Percentiles rank a stretch among this genome's conserved stretches.
Conservation (phyloP, 2,888 invertebrate species). For the Drosophila phalerata region DNA sequence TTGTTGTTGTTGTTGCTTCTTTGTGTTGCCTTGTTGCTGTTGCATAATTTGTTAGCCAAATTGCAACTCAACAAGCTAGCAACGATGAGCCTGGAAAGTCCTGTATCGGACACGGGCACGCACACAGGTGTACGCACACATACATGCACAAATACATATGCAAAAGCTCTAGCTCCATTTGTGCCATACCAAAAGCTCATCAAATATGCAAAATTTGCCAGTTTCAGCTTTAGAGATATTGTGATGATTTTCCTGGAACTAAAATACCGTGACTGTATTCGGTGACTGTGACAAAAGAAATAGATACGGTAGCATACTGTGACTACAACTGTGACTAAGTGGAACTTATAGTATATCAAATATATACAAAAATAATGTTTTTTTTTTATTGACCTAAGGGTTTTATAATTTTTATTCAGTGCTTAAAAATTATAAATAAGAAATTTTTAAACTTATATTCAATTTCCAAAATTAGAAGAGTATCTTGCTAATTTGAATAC, state of each 20-base stretch:
- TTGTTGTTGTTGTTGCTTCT: slow-evolving; percentile 35
- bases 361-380: too few relatives aligned
- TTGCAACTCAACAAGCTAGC: slow-evolving; percentile 76
- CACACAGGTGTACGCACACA: slow-evolving; percentile 24
- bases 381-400: too few relatives aligned
- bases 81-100: slow-evolving; percentile 46
- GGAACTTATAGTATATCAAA: background rate
- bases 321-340: background rate
- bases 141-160: slow-evolving; percentile 17
- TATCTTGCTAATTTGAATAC: too few relatives aligned
- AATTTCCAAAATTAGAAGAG: too few relatives aligned
- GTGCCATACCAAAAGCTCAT: slow-evolving; percentile 51
- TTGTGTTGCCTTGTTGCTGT: slow-evolving; percentile 52
- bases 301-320: background rate
- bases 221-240: slow-evolving; percentile 45
- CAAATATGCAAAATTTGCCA: slow-evolving; percentile 72
- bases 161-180: slow-evolving; percentile 19
- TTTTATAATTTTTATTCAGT: too few relatives aligned
- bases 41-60: slow-evolving; percentile 80
- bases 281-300: slow-evolving; percentile 33
- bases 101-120: slow-evolving; percentile 28
- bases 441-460: too few relatives aligned
- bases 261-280: slow-evolving; percentile 13
- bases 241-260: slow-evolving; percentile 31
- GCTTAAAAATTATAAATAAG: too few relatives aligned